Evolutionary conservation across 2,797 vertebrate species (phyloP), one percentile per base, ranked within the genome.

Genomic region (Eulemur rubriventer): DNA sequence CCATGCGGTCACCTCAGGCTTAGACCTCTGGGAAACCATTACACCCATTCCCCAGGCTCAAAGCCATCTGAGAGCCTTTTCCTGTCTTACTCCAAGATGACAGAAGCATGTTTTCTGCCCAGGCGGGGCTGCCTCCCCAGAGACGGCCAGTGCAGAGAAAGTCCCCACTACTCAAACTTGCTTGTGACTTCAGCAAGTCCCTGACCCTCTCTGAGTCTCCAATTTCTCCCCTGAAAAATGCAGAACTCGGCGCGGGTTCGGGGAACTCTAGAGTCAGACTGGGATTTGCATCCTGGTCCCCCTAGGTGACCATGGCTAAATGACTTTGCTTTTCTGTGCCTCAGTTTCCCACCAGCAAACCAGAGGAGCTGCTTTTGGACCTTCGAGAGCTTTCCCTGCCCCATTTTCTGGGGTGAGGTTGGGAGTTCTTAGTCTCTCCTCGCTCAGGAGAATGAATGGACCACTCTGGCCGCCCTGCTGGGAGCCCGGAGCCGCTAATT

Each of bases 401-500:
- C 33, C 1, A 7, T 18, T 16, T 14, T 38, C 67, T 41, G 50
- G 3, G 3, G 28, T 24, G n/a, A 57, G 84, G 84, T 61, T 81
- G 81, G 61, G 76, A 41, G 26, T n/a, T 4, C 33, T 35, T 24
- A 28, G 75, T 48, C 72, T 67, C 55, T 69, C 50, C 52, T 84
- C 50, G 17, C 84, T 86, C 35, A 17, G 48, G 83, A 4, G 26
- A 72, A 96, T 97, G 96, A 97, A 97, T 96, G 96, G 81, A 52
- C 52, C 69, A 35, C 65, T 90, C 92, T 97, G 96, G 96, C 97
- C 76, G 86, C 86, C 26, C 72, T 28, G 69, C 90, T 94, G 92
- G 95, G 93, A 95, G 82, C 65, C 90, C 43, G 46, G 92, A 92
- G 81, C 83, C 55, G 38, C 89, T 96, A 97, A 97, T 96, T 97